Base-by-base conservation (phyloP, 2,113 vertebrate species). In the Odobenus rosmarus region DNA sequence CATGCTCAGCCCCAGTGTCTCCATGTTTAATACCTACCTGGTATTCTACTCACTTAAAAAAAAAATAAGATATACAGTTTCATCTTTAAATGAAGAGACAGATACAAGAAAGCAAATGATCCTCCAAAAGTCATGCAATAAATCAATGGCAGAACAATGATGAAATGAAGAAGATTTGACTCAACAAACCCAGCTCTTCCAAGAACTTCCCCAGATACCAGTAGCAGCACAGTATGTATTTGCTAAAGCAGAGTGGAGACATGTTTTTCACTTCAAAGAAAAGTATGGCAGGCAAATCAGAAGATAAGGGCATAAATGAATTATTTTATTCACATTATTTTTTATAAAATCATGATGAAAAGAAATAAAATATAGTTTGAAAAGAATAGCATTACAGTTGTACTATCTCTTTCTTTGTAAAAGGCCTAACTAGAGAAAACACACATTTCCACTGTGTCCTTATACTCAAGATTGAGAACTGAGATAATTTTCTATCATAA, bases 101-200 rank as follows among this genome's bases (percentile, higher is more conserved):
- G 1, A 21, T 4, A n/a, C 5, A 28, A 64, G 1, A 46, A 96
- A 86, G 28, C 39, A 81, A 80, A 69, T 77, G 21, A 53, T 71
- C 18, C 81, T 86, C 28, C n/a, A 72, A 90, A 90, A 80, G 13
- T 4, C 14, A 82, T 13, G 21, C 18, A 90, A 19, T 55, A 61
- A 95, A 79, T 96, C 71, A 96, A 81, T 76, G 13, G 71, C 49
- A 74, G 36, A 86, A 59, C 28, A 96, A 84, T 79, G 19, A 62
- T 62, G 21, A 83, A 90, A 90, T 90, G 16, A 23, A n/a, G 16
- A 86, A 92, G 3, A 88, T n/a, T 74, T 88, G 28, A 77, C 18
- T 94, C 64, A 62, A 33, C 16, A 59, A 82, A 55, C 3, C 4
- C 8, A 8, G 13, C 0, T 59, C 31, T 84, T 94, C 53, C n/a